Base-by-base conservation (phyloP, 2,888 invertebrate genomes). In the Melinopterus prodromus region DNA sequence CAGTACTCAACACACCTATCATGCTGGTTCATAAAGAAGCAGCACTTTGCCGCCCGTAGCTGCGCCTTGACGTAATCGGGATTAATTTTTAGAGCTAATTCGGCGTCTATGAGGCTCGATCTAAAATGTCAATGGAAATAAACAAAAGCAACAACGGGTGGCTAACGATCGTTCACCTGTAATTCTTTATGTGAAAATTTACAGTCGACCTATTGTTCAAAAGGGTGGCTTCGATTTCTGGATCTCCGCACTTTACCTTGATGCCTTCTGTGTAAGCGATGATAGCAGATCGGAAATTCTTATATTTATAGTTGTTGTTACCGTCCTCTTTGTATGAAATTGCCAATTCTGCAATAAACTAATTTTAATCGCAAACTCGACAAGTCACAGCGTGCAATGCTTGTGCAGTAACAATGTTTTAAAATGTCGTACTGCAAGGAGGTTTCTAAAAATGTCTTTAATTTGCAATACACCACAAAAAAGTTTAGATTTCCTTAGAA, bases 281-380 rank as follows among this genome's bases (percentile, higher is more conserved):
- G 81, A 98, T 93, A 0, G 98, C 97, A 87, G 97, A 91, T 82
- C 97, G 92, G 87, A 98, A 99, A 87, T 99, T 98, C 88, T 97
- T 98, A 86, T 95, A 93, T 87, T 98, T 97, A 88, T 98, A 98
- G 89, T 98, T 96, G 84, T 96, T 96, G 88, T 98, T 98, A 0
- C 99, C 99, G 90, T 99, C 99, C 79, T 97, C 97, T 88, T 98
- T 99, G 87, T 98, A 98, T 83, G 93, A 95, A 0, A 91, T 90
- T 0, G 99, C 98, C 36, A 97, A 91, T 87, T 98, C 98, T 94
- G 53, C 37, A 76, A 53, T 1, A 14, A 76, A 76, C 16, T 38
- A 9, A 86, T 35, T 53, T 72, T 16, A 76, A 53, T 15, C 12
- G 1, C 6, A n/a, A 71, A 26, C 71, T 71, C 2, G 71, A n/a